These are phyloP conservation scores for Buceros bicornis DNA, from an alignment of 2,797 vertebrate species.

Conservation along the genomic window DNA sequence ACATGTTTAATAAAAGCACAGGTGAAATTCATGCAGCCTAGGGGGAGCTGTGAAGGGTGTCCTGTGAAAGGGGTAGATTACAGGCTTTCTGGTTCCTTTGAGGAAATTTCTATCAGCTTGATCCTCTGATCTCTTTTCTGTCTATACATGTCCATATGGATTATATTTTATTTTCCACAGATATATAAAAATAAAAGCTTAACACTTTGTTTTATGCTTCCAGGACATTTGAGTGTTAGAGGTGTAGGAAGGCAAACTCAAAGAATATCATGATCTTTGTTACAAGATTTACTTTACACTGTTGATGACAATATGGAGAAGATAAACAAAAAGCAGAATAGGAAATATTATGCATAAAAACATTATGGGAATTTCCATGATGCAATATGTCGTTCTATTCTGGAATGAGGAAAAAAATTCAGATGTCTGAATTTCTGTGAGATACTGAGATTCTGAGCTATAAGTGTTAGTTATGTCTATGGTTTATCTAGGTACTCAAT, in stretches of 20 bases:
- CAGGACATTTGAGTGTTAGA: not conserved
- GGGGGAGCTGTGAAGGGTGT: not conserved
- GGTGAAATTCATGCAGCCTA: not conserved
- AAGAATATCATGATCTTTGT: not conserved
- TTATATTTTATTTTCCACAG: not conserved
- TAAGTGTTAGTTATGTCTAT: not conserved
- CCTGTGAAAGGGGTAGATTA: not conserved
- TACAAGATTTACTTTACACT: not conserved
- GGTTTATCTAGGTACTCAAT: not conserved
- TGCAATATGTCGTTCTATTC: not conserved
- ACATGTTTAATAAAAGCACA: constrained; percentile 10
- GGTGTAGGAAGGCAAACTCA: not conserved
- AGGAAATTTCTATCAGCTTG: not conserved
- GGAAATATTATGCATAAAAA: not conserved
- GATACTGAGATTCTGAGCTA: not conserved
- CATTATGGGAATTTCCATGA: not conserved
- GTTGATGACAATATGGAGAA: not conserved
- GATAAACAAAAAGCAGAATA: not conserved
- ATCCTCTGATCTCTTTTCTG: not conserved
- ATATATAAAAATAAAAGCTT: not conserved
- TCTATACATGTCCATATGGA: not conserved
- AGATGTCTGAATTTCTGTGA: not conserved
- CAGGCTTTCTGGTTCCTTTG: not conserved
- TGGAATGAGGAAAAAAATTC: not conserved
- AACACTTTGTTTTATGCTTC: not conserved